These are phyloP conservation scores for Brachypteracias leptosomus DNA, from an alignment of 2,113 vertebrate genomes.

Conservation along the genomic window DNA sequence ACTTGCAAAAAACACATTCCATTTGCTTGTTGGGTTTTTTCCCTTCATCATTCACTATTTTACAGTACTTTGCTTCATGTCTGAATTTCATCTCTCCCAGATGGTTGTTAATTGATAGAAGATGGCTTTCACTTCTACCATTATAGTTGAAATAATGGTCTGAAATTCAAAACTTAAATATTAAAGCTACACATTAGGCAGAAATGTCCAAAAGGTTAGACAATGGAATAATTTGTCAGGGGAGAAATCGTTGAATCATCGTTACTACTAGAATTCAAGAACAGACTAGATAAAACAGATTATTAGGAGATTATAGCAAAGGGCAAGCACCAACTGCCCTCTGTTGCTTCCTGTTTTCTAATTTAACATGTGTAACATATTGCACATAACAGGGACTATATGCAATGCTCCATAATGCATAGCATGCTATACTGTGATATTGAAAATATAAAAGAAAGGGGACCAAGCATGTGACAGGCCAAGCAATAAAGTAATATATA, in stretches of 20 bases:
- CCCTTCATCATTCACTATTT: neutral
- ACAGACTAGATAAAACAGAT: conserved; percentile 11
- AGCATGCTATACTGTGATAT: neutral
- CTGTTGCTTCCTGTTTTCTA: conserved; percentile 3
- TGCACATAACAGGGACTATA: neutral
- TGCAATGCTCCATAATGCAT: neutral
- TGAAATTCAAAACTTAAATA: conserved; percentile 67
- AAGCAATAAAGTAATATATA: neutral
- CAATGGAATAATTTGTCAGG: conserved; percentile 54
- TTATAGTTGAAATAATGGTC: conserved; percentile 45
- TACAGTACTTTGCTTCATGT: neutral
- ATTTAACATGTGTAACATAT: neutral
- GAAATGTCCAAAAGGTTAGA: conserved; percentile 55
- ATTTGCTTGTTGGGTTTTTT: neutral
- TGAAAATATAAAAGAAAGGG: neutral
- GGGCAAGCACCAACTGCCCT: conserved; percentile 14
- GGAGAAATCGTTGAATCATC: conserved; percentile 29
- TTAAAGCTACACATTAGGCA: conserved; percentile 57
- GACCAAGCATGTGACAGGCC: neutral
- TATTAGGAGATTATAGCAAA: conserved; percentile 32
- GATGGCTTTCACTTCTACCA: conserved; percentile 43
- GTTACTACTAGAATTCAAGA: conserved; percentile 15
- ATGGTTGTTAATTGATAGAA: conserved; percentile 51
- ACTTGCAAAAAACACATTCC: neutral
- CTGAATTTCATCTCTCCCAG: conserved; percentile 26